These are phyloP conservation scores for Lasius platythorax DNA, from an alignment of 2,888 invertebrate genomes.

Conservation along the genomic window DNA sequence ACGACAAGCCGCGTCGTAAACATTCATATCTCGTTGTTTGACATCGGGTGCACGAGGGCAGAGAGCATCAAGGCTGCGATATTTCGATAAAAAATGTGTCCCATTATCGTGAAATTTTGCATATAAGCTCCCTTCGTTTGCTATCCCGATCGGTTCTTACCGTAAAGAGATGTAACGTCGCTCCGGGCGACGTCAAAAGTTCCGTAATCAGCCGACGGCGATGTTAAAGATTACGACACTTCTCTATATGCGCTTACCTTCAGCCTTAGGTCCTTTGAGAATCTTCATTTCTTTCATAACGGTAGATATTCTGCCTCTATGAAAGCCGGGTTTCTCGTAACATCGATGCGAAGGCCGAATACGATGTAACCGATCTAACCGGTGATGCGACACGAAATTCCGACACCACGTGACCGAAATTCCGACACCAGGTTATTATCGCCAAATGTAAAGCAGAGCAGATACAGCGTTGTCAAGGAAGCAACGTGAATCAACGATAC, in stretches of 20 bases:
- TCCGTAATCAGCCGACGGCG: constrained; percentile 44
- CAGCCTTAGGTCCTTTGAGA: not conserved
- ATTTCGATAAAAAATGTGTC: constrained; percentile 65
- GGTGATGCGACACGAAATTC: constrained; percentile 11
- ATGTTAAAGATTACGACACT: constrained; percentile 51
- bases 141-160: not conserved
- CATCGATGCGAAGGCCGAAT: not conserved
- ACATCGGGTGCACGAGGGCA: constrained; percentile 45
- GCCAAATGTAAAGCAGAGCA: not conserved
- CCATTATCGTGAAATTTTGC: constrained; percentile 60
- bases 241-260: constrained; percentile 14
- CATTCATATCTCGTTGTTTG: constrained; percentile 71
- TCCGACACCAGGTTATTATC: constrained; percentile 4
- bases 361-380: not conserved
- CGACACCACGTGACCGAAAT: not conserved
- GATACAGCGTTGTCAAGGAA: constrained; percentile 23
- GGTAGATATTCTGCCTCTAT: not conserved
- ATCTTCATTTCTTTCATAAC: not conserved
- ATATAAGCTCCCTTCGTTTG: constrained; percentile 39
- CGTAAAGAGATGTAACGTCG: constrained; percentile 20
- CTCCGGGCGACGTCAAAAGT: constrained; percentile 37
- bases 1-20: constrained; percentile 67
- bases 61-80: constrained; percentile 27
- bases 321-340: not conserved
- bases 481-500: constrained; percentile 5